These are phyloP conservation scores for Pantherophis vulpinus DNA, from an alignment of 2,797 vertebrate genomes.

Conservation along the genomic window DNA sequence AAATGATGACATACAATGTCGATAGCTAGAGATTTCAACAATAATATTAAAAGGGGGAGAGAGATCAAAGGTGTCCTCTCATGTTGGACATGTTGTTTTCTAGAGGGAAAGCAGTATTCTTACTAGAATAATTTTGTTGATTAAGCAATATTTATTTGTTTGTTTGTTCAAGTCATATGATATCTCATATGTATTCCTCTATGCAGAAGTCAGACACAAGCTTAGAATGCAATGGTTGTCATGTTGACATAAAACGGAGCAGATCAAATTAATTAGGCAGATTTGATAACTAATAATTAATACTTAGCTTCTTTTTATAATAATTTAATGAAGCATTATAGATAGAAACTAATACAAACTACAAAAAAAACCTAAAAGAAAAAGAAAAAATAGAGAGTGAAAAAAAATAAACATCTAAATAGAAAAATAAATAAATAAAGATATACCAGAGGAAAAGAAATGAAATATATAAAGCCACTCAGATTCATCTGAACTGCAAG, in stretches of 20 bases:
- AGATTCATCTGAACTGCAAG: neutral
- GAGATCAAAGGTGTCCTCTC: neutral
- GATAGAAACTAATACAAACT: neutral
- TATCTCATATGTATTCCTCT: neutral
- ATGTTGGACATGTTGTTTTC: neutral
- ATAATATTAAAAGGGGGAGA: neutral
- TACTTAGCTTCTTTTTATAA: neutral
- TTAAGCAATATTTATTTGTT: neutral
- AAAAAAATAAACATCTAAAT: neutral
- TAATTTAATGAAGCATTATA: neutral
- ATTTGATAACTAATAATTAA: neutral
- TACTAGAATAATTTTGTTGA: neutral
- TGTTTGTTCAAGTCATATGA: neutral
- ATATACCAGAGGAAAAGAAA: neutral
- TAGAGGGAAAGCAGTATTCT: neutral
- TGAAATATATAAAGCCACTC: neutral
- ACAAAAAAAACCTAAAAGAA: neutral
- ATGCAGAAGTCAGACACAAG: neutral
- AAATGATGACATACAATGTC: neutral
- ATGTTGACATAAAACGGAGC: neutral
- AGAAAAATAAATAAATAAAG: neutral
- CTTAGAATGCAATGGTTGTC: neutral
- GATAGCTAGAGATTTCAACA: neutral
- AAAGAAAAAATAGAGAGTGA: neutral
- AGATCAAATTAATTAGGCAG: neutral